Base-by-base conservation (phyloP, 2,113 vertebrate species). In the Turdus rufiventris region DNA sequence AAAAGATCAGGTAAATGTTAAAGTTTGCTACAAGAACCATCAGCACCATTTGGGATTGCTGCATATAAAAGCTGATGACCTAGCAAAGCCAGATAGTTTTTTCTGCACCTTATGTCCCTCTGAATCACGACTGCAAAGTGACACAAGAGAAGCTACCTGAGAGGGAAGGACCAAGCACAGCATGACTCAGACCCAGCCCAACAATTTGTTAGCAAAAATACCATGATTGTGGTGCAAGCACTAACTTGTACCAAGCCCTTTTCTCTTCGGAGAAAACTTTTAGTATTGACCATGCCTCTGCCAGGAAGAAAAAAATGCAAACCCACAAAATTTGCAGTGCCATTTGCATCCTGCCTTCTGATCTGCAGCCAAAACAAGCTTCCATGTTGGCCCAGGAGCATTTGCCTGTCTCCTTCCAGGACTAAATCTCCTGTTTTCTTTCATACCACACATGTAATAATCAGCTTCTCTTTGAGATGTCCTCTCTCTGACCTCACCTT, bases 161-260 rank as follows among this genome's bases (percentile, higher is more conserved):
- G 74, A 67, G 40, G 43, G 34, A 65, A 77, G 61, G 56, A 74
- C 56, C 38, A 76, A 77, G 60, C 17, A 12, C 28, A 61, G 72
- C 8, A 9, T 89, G 66, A 92, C 62, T 83, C 75, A 92, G 53
- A 72, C 50, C 40, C 67, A 85, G 21, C 71, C 72, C 67, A 53
- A 36, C 50, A 68, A 62, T 85, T 71, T 76, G 48, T 77, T 25
- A 65, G 57, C 85, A 91, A 65, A 85, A 93, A 36, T 28, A 47
- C 12, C 36, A 14, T 5, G 31, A 56, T 31, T 36, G 31, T 76
- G 58, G 13, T 70, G 42, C 63, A 88, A 83, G 74, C 88, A 33
- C 34, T 20, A 29, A 36, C n/a, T 68, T 56, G 24, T 40, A 47
- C 33, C 38, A 20, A 25, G 26, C 36, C 15, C 31, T 83, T 18